A percentile compares a stretch with the other conserved stretches of the same genome.
These are phyloP conservation scores for Gallinago nigripennis DNA, from an alignment of 2,797 vertebrate species.

Conservation along the genomic window DNA sequence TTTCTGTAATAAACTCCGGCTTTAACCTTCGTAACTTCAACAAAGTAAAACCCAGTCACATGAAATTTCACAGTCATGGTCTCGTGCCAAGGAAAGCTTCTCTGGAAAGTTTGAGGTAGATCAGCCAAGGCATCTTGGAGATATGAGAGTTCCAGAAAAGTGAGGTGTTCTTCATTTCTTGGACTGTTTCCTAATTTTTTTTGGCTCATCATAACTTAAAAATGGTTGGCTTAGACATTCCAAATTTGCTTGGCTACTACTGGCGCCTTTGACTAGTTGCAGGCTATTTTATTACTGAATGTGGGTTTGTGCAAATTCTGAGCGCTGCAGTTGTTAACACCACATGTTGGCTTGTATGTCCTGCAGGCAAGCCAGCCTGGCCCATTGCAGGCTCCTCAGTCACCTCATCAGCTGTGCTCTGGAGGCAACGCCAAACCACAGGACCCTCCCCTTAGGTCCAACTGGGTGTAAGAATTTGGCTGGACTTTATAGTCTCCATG, in stretches of 20 bases:
- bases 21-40: slow-evolving; percentile 33
- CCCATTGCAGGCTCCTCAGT: background rate
- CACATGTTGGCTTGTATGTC: background rate
- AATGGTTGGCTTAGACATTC: slow-evolving; percentile 45
- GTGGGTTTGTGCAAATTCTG: slow-evolving; percentile 25
- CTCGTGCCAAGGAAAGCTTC: slow-evolving; percentile 45
- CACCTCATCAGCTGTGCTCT: slow-evolving; percentile 31
- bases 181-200: slow-evolving; percentile 56
- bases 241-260: slow-evolving; percentile 52
- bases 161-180: slow-evolving; percentile 64
- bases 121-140: slow-evolving; percentile 41
- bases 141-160: slow-evolving; percentile 60
- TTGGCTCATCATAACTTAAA: slow-evolving; percentile 50
- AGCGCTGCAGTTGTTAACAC: background rate
- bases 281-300: slow-evolving; percentile 51
- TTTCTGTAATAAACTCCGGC: background rate
- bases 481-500: background rate
- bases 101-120: slow-evolving; percentile 63
- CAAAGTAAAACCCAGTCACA: slow-evolving; percentile 28
- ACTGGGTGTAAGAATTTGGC: background rate
- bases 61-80: slow-evolving; percentile 46
- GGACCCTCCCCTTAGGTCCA: background rate
- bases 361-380: background rate
- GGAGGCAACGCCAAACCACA: background rate
- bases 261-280: slow-evolving; percentile 49